Percentiles rank a stretch among this genome's conserved stretches.
phyloP scores from a whole-genome alignment of 2,888 invertebrate genomes.

The Plebejus argus region DNA sequence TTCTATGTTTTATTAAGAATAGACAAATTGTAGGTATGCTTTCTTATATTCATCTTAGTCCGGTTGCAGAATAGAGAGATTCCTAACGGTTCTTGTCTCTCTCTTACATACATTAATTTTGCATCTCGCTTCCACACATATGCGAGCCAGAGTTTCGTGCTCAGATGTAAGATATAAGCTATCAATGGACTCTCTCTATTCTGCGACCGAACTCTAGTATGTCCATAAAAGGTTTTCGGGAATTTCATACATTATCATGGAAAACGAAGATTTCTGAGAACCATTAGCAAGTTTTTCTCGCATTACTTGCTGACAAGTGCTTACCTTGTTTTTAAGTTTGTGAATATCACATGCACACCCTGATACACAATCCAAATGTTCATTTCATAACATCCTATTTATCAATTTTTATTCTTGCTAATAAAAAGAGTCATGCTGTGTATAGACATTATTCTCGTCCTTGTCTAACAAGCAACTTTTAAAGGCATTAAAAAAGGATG shows the following conservation, averaged over 20 bases:
- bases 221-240: not conserved
- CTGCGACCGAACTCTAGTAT: not conserved
- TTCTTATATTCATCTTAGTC: not conserved
- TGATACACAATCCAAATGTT: slow-evolving; percentile 34
- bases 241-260: not conserved
- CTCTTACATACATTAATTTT: not conserved
- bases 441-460: not conserved
- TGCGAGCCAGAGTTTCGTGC: too few species aligned
- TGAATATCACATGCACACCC: slow-evolving; percentile 18
- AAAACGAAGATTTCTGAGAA: not conserved
- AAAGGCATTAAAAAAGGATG: too few species aligned
- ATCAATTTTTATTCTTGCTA: slow-evolving; percentile 32
- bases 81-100: not conserved
- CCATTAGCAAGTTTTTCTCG: not conserved
- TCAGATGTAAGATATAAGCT: not conserved
- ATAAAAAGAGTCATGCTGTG: slow-evolving; percentile 6
- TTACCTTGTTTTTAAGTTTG: not conserved
- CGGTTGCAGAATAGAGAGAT: not conserved
- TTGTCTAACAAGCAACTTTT: too few species aligned
- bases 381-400: slow-evolving; percentile 36
- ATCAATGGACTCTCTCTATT: not conserved
- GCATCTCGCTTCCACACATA: too few species aligned
- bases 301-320: not conserved
- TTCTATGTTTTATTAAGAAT: slow-evolving; percentile 19
- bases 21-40: slow-evolving; percentile 19